Evolutionary conservation across 2,888 invertebrate species (phyloP).

Genomic region (Catocala sponsa): DNA sequence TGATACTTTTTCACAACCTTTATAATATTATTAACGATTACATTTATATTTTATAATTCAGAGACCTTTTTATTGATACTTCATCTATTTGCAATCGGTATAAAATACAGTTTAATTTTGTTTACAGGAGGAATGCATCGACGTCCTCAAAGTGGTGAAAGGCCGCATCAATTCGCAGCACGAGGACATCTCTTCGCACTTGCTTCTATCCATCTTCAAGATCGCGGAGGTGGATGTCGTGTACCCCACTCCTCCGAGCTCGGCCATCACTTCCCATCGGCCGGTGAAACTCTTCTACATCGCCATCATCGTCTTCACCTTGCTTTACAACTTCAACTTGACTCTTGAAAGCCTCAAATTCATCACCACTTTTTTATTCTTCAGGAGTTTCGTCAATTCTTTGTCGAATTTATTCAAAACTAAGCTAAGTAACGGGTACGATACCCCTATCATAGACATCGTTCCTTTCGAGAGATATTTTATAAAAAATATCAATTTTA

Average conservation of each 20-base stretch:
- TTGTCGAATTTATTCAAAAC: conserved; percentile 76
- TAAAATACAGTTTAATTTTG: too few relatives aligned
- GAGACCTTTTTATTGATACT: conserved; percentile 5
- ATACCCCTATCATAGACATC: conserved; percentile 54
- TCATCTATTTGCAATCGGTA: too few relatives aligned
- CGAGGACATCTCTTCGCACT: conserved; percentile 95
- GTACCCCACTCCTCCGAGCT: conserved; percentile 90
- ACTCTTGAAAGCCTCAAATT: conserved; percentile 24
- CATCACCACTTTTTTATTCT: conserved; percentile 47
- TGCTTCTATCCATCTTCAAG: conserved; percentile 96
- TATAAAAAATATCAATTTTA: conserved; percentile 71
- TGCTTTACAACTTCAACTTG: conserved; percentile 67
- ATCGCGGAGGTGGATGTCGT: conserved; percentile 97
- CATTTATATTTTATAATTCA: background rate
- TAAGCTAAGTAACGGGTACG: conserved; percentile 51
- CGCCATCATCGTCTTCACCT: conserved; percentile 67
- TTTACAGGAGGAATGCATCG: conserved; percentile 94
- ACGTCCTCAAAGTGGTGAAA: conserved; percentile 93
- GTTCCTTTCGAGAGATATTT: conserved; percentile 78
- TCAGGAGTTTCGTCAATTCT: conserved; percentile 73
- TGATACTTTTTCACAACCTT: too few relatives aligned
- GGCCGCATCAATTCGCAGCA: conserved; percentile 95
- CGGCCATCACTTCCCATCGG: conserved; percentile 70
- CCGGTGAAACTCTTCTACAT: conserved; percentile 69
- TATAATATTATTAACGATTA: background rate